phyloP scores from a whole-genome alignment of 2,113 vertebrate genomes.

The Cyphomyrus plagiostoma region DNA sequence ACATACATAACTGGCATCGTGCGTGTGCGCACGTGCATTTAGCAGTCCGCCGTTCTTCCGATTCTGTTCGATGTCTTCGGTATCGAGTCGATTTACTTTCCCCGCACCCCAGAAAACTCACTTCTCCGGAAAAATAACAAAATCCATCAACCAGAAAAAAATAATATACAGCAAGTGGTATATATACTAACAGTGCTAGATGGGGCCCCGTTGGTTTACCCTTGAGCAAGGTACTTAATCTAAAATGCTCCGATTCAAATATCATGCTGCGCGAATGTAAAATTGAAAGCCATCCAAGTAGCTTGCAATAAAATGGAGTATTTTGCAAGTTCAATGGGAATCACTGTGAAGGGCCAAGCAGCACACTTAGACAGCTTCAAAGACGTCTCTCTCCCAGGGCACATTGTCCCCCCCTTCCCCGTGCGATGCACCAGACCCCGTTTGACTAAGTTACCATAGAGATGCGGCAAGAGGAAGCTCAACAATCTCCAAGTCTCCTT shows the following conservation, averaged over 20 bases:
- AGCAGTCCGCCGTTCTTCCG: constrained; percentile 49
- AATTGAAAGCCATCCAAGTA: constrained; percentile 1
- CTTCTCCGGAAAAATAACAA: background rate
- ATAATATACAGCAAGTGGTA: background rate
- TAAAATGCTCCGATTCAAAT: background rate
- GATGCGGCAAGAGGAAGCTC: constrained; percentile 44
- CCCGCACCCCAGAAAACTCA: background rate
- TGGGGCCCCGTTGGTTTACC: background rate
- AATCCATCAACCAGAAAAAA: background rate
- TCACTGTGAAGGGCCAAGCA: constrained; percentile 38
- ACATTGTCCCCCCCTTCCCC: constrained; percentile 38
- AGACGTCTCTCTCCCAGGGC: constrained; percentile 41
- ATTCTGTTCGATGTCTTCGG: constrained; percentile 53
- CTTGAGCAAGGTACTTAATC: background rate
- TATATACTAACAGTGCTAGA: background rate
- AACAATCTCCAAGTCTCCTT: constrained; percentile 47
- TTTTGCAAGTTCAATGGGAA: constrained; percentile 33
- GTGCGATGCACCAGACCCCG: constrained; percentile 36
- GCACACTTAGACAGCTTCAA: constrained; percentile 45
- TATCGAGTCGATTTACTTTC: constrained; percentile 36
- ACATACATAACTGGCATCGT: background rate
- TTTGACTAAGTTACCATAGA: constrained; percentile 57
- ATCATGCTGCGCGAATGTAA: background rate
- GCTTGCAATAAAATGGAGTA: background rate
- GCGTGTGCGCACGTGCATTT: constrained; percentile 42